phyloP scores from a whole-genome alignment of 1,140 invertebrate genomes.

The Trachymyrmex septentrionalis region DNA sequence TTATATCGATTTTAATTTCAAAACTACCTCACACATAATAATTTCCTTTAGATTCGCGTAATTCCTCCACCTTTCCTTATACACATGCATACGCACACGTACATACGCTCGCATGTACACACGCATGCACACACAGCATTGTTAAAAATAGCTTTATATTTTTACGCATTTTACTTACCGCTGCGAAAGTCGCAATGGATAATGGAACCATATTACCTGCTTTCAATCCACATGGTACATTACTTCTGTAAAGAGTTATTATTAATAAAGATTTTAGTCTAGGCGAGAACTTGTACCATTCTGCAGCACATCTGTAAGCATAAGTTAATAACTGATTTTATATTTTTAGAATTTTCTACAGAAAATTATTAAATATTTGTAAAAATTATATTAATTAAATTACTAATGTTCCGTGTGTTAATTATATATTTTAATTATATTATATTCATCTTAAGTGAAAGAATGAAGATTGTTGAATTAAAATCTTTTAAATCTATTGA shows the following conservation, averaged over 20 bases:
- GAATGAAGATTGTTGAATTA: background rate
- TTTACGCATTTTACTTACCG: constrained; percentile 11
- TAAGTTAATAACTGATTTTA: background rate
- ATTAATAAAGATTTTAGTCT: constrained; percentile 37
- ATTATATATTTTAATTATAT: background rate
- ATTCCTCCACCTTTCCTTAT: too few relatives aligned
- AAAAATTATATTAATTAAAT: background rate
- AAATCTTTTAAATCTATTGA: background rate
- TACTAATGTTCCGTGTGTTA: background rate
- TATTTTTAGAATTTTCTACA: background rate
- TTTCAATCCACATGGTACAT: constrained; percentile 12
- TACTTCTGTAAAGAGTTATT: constrained; percentile 31
- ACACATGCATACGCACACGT: too few relatives aligned
- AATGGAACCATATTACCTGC: constrained; percentile 43
- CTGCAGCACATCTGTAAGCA: background rate
- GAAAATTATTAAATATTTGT: background rate
- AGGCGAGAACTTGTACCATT: constrained; percentile 45
- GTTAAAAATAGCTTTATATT: too few relatives aligned
- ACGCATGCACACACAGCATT: too few relatives aligned
- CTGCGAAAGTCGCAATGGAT: background rate
- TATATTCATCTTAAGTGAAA: background rate
- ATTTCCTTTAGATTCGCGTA: too few relatives aligned
- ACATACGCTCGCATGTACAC: too few relatives aligned
- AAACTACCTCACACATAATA: too few relatives aligned
- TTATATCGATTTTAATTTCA: too few relatives aligned